phyloP scores from a whole-genome alignment of 2,888 invertebrate genomes.

The Drosophila meridiana region DNA sequence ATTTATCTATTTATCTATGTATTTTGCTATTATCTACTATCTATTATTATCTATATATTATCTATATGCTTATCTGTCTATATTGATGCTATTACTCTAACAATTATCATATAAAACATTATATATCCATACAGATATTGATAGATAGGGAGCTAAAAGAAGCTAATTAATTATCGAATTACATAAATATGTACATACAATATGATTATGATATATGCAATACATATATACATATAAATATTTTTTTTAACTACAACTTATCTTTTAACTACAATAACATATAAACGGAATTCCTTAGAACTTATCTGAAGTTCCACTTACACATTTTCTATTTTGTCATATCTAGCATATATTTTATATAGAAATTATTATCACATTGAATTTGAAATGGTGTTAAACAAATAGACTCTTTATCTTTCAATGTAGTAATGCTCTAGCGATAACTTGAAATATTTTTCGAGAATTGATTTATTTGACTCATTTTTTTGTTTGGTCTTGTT shows the following conservation, averaged over 20 bases:
- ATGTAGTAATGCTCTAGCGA: not conserved
- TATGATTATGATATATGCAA: not conserved
- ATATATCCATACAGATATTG: not conserved
- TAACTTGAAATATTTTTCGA: not conserved
- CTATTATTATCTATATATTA: too few relatives aligned
- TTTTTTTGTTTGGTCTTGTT: slow-evolving; percentile 3
- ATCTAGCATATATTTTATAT: slow-evolving; percentile 1
- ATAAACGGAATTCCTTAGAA: not conserved
- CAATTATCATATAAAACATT: too few relatives aligned
- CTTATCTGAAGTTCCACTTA: slow-evolving; percentile 3
- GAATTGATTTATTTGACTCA: slow-evolving; percentile 1
- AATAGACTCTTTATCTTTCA: not conserved
- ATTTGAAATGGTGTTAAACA: slow-evolving; percentile 8
- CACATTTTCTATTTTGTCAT: not conserved
- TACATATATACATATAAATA: not conserved
- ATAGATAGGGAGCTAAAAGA: too few relatives aligned
- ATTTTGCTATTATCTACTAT: too few relatives aligned
- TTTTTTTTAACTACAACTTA: not conserved
- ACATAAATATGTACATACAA: not conserved
- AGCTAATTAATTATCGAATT: too few relatives aligned
- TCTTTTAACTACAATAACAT: not conserved
- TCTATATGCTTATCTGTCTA: too few relatives aligned
- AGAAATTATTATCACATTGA: not conserved
- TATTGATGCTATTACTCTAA: too few relatives aligned
- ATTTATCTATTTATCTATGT: too few relatives aligned